phyloP scores from a whole-genome alignment of 35 echinoderm and acorn worm species.

The Holothuria glaberrima region DNA sequence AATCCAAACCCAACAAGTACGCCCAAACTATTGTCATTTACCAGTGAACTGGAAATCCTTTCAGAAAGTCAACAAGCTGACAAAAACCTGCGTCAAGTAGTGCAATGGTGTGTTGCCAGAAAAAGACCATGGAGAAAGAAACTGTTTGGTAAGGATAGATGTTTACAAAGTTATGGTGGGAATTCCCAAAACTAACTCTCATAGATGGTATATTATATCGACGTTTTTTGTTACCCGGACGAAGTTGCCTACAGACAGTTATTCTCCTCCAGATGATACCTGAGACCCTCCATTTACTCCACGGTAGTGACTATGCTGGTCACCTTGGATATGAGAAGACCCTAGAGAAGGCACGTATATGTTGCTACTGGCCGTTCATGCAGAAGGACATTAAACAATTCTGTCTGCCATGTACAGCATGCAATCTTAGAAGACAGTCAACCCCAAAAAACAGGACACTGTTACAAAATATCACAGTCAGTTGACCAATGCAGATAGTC shows the following conservation, averaged over 20 bases:
- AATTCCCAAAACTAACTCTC: not conserved
- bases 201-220: slow-evolving; percentile 2
- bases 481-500: too few species aligned
- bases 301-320: not conserved
- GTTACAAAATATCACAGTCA: too few species aligned
- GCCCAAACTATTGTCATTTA: too few species aligned
- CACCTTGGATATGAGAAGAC: too few species aligned
- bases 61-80: too few species aligned
- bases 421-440: not conserved
- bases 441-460: not conserved
- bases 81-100: too few species aligned
- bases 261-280: not conserved
- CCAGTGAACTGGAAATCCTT: too few species aligned
- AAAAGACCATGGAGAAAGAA: too few species aligned
- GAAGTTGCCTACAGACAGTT: slow-evolving; percentile 13
- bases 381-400: not conserved
- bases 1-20: too few species aligned
- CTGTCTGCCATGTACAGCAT: not conserved
- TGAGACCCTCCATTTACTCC: not conserved
- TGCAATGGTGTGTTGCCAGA: too few species aligned
- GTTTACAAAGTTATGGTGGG: too few species aligned
- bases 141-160: too few species aligned
- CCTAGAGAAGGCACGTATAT: not conserved
- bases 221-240: slow-evolving; percentile 28
- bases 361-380: slow-evolving; percentile 10